A percentile compares a stretch with the other conserved stretches of the same genome.
Evolutionary conservation across 1,140 invertebrate genomes (phyloP).

Genomic region (Aporrectodea caliginosa): DNA sequence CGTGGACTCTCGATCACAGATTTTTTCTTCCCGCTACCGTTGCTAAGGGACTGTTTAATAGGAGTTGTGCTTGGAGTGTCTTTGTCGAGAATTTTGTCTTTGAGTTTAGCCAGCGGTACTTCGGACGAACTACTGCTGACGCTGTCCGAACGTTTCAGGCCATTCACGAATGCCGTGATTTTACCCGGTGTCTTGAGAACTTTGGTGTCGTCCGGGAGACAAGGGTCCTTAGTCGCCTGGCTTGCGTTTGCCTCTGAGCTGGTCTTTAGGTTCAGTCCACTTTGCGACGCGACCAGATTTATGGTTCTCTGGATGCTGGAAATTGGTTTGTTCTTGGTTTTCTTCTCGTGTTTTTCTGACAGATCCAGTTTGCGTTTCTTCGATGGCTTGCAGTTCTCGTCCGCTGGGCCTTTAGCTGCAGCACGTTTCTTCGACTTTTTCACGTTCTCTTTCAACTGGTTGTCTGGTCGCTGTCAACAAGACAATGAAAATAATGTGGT

Average conservation of each 20-base stretch:
- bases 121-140: not conserved
- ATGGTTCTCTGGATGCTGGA: not conserved
- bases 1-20: not conserved
- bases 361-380: not conserved
- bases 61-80: not conserved
- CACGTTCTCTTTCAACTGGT: slow-evolving; percentile 45
- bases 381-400: slow-evolving; percentile 4
- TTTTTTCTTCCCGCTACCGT: not conserved
- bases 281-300: too few relatives aligned
- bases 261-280: too few relatives aligned
- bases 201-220: not conserved
- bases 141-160: not conserved
- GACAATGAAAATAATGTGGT: too few relatives aligned
- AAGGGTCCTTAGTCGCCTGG: too few relatives aligned
- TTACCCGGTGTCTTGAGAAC: not conserved
- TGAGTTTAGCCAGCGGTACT: not conserved
- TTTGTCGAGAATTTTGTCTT: not conserved
- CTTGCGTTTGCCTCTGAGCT: not conserved
- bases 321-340: not conserved
- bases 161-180: not conserved
- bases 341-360: slow-evolving; percentile 9
- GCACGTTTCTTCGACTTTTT: not conserved
- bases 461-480: too few relatives aligned
- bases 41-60: not conserved
- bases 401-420: not conserved